Evolutionary conservation across 2,888 invertebrate genomes (phyloP).

Genomic region (Rhingia rostrata): DNA sequence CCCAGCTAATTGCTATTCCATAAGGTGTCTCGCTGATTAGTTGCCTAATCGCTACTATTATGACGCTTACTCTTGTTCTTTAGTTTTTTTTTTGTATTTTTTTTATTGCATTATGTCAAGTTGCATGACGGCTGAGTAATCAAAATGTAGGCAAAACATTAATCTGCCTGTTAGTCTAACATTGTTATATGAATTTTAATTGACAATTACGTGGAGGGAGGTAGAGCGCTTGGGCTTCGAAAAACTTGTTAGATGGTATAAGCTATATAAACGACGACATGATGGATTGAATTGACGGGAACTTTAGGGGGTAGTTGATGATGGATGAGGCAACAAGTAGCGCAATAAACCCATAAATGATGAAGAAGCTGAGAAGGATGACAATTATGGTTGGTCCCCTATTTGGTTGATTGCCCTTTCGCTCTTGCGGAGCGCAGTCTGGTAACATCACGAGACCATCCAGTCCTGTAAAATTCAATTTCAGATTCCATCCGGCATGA

Average conservation of each 20-base stretch:
- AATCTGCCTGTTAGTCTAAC: conserved; percentile 35
- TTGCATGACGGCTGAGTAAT: neutral
- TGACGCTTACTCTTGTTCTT: neutral
- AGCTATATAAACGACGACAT: conserved; percentile 14
- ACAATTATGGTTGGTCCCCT: conserved; percentile 49
- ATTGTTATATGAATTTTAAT: conserved; percentile 46
- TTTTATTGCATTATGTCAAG: neutral
- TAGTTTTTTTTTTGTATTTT: neutral
- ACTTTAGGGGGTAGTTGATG: neutral
- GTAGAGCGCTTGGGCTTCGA: neutral
- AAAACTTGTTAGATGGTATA: conserved; percentile 16
- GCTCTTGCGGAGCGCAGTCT: conserved; percentile 2
- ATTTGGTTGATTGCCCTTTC: conserved; percentile 49
- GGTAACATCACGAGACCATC: conserved; percentile 6
- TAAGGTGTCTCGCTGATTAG: conserved; percentile 1
- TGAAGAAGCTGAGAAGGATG: conserved; percentile 28
- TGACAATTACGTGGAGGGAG: conserved; percentile 48
- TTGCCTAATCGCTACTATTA: conserved; percentile 4
- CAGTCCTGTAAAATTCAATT: conserved; percentile 56
- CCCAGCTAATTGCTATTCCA: conserved; percentile 13
- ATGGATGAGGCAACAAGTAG: conserved; percentile 41
- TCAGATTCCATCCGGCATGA: conserved; percentile 65
- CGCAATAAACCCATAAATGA: conserved; percentile 14
- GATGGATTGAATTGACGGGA: conserved; percentile 31
- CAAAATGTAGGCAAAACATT: conserved; percentile 20